A percentile compares a stretch with the other conserved stretches of the same genome.
Evolutionary conservation across 2,113 vertebrate genomes (phyloP).

Genomic region (Aplodontia rufa): DNA sequence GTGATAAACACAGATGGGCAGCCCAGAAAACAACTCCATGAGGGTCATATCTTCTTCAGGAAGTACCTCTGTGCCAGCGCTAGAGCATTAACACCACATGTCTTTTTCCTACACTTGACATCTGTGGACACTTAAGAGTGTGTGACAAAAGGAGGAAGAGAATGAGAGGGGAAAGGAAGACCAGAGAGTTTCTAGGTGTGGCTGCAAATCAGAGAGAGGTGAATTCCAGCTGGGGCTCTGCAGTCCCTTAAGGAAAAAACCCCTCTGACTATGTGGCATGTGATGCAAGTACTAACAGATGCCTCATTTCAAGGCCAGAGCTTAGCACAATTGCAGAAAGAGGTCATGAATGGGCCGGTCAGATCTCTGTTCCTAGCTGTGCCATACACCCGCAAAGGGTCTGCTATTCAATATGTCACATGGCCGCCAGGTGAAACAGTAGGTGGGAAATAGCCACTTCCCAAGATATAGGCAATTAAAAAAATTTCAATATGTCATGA

Average conservation of each 20-base stretch:
- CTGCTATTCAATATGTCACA: neutral
- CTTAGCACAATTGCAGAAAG: neutral
- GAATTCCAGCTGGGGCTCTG: neutral
- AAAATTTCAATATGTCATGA: neutral
- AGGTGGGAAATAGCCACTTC: neutral
- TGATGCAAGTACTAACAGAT: neutral
- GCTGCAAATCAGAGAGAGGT: neutral
- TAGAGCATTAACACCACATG: conserved; percentile 56
- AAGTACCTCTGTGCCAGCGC: conserved; percentile 64
- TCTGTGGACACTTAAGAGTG: conserved; percentile 74
- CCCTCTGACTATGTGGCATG: neutral
- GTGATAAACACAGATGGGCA: conserved; percentile 72
- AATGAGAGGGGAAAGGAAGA: conserved; percentile 48
- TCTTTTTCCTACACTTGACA: conserved; percentile 75
- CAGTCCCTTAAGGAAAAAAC: neutral
- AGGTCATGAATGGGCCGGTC: neutral
- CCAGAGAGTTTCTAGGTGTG: neutral
- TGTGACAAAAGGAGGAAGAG: conserved; percentile 72
- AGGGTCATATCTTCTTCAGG: conserved; percentile 71
- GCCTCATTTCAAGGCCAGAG: neutral
- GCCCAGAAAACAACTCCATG: neutral
- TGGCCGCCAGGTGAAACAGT: neutral
- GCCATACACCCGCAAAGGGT: neutral
- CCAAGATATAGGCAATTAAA: neutral
- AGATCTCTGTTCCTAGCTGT: neutral